phyloP scores from a whole-genome alignment of 2,888 invertebrate species.

The Hemicrepidius hirtus region DNA sequence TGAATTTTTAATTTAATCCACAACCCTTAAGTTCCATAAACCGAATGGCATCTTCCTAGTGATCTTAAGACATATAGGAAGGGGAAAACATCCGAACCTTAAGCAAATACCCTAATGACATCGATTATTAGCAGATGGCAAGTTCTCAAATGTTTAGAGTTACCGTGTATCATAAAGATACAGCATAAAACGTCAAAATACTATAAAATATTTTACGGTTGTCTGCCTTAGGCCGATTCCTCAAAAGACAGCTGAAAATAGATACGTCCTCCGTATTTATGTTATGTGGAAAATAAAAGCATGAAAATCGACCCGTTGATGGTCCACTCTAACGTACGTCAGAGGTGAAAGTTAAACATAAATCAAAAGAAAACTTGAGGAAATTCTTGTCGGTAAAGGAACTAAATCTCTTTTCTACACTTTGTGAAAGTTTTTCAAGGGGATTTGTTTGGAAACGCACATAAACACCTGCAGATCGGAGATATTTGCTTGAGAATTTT shows the following conservation, averaged over 20 bases:
- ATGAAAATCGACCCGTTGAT: constrained; percentile 7
- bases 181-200: constrained; percentile 19
- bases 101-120: constrained; percentile 2
- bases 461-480: too few species aligned
- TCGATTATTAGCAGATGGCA: constrained; percentile 23
- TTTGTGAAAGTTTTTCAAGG: too few species aligned
- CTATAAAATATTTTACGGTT: constrained; percentile 24
- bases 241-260: constrained; percentile 19
- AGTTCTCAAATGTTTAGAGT: constrained; percentile 21
- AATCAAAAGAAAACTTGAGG: not conserved
- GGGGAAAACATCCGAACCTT: not conserved
- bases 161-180: constrained; percentile 17
- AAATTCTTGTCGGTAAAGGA: not conserved
- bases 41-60: too few species aligned
- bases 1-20: too few species aligned
- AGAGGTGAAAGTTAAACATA: too few species aligned
- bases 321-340: not conserved
- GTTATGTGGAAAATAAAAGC: constrained; percentile 21
- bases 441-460: too few species aligned
- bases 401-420: too few species aligned
- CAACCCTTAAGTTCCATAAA: too few species aligned
- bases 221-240: constrained; percentile 15
- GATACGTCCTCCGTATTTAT: constrained; percentile 6
- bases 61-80: not conserved
- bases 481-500: too few species aligned